Conservation (phyloP, 2,797 vertebrate species). For the Chlorospingus flavigularis region DNA sequence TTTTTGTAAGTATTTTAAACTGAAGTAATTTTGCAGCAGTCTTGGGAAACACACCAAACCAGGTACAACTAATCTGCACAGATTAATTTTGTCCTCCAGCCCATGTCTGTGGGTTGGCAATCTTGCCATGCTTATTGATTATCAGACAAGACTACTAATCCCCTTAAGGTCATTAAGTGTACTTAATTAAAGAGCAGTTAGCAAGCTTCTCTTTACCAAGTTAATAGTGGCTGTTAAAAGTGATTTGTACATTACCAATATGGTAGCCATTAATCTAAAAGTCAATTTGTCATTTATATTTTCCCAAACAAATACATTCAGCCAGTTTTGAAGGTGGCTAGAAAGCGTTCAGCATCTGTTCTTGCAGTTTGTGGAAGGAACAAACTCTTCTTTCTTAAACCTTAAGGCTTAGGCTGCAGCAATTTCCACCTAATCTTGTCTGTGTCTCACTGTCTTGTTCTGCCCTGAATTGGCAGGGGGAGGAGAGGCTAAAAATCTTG, state of each 20-base stretch:
- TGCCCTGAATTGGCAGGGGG: not conserved
- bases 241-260: conserved; percentile 89
- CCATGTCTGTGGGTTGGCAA: conserved; percentile 74
- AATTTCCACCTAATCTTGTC: not conserved
- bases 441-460: not conserved
- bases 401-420: not conserved
- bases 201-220: conserved; percentile 89
- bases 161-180: conserved; percentile 96
- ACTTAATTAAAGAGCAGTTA: conserved; percentile 99
- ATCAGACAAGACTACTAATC: conserved; percentile 95
- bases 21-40: conserved; percentile 27
- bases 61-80: conserved; percentile 67
- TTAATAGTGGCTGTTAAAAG: conserved; percentile 92
- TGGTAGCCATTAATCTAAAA: conserved; percentile 75
- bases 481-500: not conserved
- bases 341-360: not conserved
- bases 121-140: conserved; percentile 89
- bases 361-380: not conserved
- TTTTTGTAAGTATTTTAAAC: conserved; percentile 1
- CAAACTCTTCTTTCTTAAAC: not conserved
- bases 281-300: conserved; percentile 79
- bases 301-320: conserved; percentile 75
- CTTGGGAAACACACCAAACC: conserved; percentile 42
- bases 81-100: conserved; percentile 74
- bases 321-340: not conserved